phyloP scores from a whole-genome alignment of 2,888 invertebrate genomes.

The Margaritifera margaritifera region DNA sequence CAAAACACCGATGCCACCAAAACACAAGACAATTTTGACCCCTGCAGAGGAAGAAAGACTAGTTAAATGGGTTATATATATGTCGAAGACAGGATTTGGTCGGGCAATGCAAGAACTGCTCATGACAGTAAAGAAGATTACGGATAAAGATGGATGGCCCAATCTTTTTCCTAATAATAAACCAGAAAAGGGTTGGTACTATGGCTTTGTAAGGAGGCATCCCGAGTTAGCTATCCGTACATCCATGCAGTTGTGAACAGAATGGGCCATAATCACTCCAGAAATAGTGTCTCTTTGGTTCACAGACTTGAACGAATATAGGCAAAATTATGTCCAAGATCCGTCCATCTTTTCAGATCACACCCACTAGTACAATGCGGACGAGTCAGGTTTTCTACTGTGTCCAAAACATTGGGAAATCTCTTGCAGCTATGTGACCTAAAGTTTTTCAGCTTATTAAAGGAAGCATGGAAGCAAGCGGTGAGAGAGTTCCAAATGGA shows the following conservation, averaged over 20 bases:
- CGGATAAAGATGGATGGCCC: too few species aligned
- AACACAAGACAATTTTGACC: too few species aligned
- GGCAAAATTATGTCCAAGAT: conserved; percentile 9
- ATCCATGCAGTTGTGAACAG: conserved; percentile 16
- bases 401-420: conserved; percentile 23
- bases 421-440: conserved; percentile 31
- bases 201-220: too few species aligned
- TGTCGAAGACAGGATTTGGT: too few species aligned
- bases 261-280: conserved; percentile 16
- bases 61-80: too few species aligned
- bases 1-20: too few species aligned
- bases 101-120: too few species aligned
- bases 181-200: too few species aligned
- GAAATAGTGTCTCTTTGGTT: conserved; percentile 15
- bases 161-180: too few species aligned
- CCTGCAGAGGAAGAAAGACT: too few species aligned
- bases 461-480: conserved; percentile 24
- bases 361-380: conserved; percentile 16
- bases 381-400: conserved; percentile 28
- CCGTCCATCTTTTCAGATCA: conserved; percentile 14
- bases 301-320: conserved; percentile 12
- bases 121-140: too few species aligned
- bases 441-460: conserved; percentile 23
- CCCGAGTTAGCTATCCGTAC: too few species aligned
- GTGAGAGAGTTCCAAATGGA: conserved; percentile 14